Base-by-base conservation (phyloP, 1,140 invertebrate species). In the Procambarus clarkii region DNA sequence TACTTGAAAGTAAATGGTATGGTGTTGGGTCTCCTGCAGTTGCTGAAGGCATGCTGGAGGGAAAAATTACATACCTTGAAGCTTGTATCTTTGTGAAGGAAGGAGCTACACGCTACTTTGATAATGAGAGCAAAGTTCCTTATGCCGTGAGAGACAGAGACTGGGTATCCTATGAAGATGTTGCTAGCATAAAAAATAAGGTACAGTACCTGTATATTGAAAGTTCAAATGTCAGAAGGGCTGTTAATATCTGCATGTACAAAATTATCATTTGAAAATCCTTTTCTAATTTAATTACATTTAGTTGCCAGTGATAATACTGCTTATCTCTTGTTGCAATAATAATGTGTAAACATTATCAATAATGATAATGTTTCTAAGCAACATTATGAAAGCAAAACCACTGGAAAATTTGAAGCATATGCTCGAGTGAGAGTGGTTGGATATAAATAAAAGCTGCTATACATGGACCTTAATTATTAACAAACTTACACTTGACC, bases 81-180 rank as follows among this genome's bases (percentile, higher is more conserved):
- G 94, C 97, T 15, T 98, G 97, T 93, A 93, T 94, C 78, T 97
- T 97, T 94, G 93, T 97, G 9, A 94, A 94, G 0, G 94, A 95
- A 91, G 94, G 95, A 15, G 95, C 96, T 0, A 93, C 93, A 13
- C 94, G 95, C 7, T 94, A 95, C 21, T 97, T 96, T 93, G 97
- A 98, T 93, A 93, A 95, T 11, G 95, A 96, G 45, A 96, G 96
- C 44, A 95, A 95, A 92, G 97, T 97, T 24, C 98, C 98, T 2
- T 99, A 98, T 95, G 95, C 97, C 5, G 97, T 96, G 86, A 96
- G 95, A 79, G 95, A 95, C 60, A 94, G 95, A 7, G 97, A 98
- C 94, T 99, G 98, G 98, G 96, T 98, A 78, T 98, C 98, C 0
- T 99, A 97, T 94, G 98, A 99, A 92, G 96, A 98, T 94, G 94